Evolutionary conservation across 2,888 invertebrate genomes (phyloP), one percentile per base, ranked within the genome.

Genomic region (Dexiosoma caninum): DNA sequence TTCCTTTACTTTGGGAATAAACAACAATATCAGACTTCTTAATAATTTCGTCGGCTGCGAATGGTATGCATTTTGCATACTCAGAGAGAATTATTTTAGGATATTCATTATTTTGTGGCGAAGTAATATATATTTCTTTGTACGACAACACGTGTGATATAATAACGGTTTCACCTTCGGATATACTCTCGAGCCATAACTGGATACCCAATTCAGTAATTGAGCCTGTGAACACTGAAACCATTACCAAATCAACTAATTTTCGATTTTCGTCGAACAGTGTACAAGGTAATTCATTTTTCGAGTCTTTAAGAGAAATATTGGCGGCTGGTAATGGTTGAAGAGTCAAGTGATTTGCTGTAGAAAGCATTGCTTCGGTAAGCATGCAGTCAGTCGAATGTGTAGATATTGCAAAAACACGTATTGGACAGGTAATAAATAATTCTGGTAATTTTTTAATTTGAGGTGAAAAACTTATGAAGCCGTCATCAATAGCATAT

Each of bases 401-500:
- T 16, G 74, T 64, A 1, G 74, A 75, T 12, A 84, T 74, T 9
- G 82, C 83, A 75, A 85, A 83, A 2, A 84, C 83, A 10, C 67
- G 81, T 72, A 83, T 82, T 0, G 85, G 84, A 6, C 83, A 81
- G 0, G 46, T n/a, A 9, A 78, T 44, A 49, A 76, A 84, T 0
- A 78, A 40, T 0, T 82, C 81, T 8, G 85, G 84, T 0, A 86
- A 44, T 3, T 23, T 51, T 55, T 84, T 81, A 21, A 85, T 67
- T 69, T 84, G 72, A 5, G 82, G 60, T 1, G 84, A 83, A 14
- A 85, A 55, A 1, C 76, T 66, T 23, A 85, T 72, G 10, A 77
- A 60, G 1, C 84, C 85, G n/a, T 83, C 83, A 67, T 86, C 86
- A 7, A 84, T 46, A 0, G 84, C 80, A 60, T 85, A 85, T 0